Conservation (phyloP, 64 coral and sea anemone species). For the Pachyseris speciosa region DNA sequence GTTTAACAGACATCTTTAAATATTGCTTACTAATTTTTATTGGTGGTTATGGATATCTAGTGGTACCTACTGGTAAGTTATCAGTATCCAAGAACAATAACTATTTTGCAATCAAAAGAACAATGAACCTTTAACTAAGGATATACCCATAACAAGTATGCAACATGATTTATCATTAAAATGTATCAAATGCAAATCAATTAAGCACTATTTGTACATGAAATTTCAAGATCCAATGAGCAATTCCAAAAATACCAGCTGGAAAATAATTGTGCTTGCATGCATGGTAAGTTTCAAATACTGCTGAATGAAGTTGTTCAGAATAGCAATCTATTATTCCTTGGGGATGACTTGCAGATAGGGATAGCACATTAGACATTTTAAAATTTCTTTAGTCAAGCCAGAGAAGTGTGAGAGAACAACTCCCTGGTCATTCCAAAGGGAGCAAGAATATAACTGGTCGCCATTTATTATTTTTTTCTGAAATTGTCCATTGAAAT, state of each 20-base stretch:
- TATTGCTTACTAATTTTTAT: too few relatives aligned
- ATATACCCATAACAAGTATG: conserved; percentile 10
- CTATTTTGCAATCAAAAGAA: neutral
- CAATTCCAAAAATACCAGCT: conserved; percentile 24
- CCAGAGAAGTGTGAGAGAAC: neutral
- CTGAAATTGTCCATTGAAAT: neutral
- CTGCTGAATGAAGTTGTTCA: conserved; percentile 26
- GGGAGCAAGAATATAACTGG: conserved; percentile 6
- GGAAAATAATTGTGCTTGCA: conserved; percentile 19
- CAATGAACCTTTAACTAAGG: neutral
- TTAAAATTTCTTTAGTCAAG: conserved; percentile 13
- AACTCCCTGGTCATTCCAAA: conserved; percentile 4
- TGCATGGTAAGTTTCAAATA: conserved; percentile 14
- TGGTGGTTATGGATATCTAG: too few relatives aligned
- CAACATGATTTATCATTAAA: conserved; percentile 22
- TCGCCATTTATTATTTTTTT: conserved; percentile 12
- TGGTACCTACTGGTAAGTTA: too few relatives aligned
- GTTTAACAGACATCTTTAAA: too few relatives aligned
- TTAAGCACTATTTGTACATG: conserved; percentile 25
- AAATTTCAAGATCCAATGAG: conserved; percentile 11
- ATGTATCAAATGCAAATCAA: conserved; percentile 23
- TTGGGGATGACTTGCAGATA: conserved; percentile 29
- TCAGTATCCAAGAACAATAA: neutral
- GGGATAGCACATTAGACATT: conserved; percentile 16
- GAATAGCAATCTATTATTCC: conserved; percentile 21